A percentile compares a stretch with the other conserved stretches of the same genome.
phyloP scores from a whole-genome alignment of 2,797 vertebrate genomes.

The Poeciliopsis gracilis region DNA sequence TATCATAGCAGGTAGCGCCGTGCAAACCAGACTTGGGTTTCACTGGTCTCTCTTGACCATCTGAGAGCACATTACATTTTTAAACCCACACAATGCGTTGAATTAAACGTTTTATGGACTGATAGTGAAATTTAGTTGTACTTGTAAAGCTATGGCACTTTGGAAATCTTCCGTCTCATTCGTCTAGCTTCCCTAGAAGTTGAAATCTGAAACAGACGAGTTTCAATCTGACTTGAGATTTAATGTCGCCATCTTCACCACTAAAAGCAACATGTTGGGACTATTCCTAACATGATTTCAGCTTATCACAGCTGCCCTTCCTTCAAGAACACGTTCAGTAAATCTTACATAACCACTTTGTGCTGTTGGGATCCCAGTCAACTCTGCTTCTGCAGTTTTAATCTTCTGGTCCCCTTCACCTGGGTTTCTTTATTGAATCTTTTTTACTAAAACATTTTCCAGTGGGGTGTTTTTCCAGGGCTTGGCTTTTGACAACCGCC shows the following conservation, averaged over 20 bases:
- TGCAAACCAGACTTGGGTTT: slow-evolving; percentile 12
- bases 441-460: neutral
- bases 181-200: neutral
- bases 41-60: slow-evolving; percentile 6
- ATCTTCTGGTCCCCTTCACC: neutral
- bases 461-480: neutral
- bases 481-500: neutral
- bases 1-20: slow-evolving; percentile 5
- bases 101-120: neutral
- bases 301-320: neutral
- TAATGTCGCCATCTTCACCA: neutral
- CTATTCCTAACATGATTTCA: neutral
- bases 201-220: neutral
- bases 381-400: neutral
- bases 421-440: neutral
- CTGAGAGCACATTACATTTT: neutral
- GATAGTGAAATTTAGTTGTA: neutral
- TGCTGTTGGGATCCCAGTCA: neutral
- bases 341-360: neutral
- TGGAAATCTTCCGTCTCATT: neutral
- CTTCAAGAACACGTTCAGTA: neutral
- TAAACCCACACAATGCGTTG: neutral
- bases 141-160: neutral
- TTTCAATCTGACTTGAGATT: neutral
- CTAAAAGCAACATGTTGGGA: neutral